Evolutionary conservation across 2,113 vertebrate species (phyloP), one percentile per base, ranked within the genome.

Genomic region (Eurypyga helias): DNA sequence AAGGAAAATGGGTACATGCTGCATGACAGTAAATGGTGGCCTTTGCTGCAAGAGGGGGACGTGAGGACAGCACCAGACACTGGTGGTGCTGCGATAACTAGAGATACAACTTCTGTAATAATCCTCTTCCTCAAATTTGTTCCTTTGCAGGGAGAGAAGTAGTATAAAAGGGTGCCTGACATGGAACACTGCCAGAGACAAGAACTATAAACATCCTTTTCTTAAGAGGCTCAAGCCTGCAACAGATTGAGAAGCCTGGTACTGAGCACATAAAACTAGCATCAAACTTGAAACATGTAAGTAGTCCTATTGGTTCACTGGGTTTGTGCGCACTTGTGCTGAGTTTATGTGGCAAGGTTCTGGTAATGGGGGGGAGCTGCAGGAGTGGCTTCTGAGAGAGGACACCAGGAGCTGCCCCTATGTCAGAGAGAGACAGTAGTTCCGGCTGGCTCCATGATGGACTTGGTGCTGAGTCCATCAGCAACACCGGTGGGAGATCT

Each of bases 401-500:
- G 33, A 67, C 18, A 43, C 15, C n/a, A 54, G 41, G 33, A 82
- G 33, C 12, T 65, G 13, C 36, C 17, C 10, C 24, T 13, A 4
- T 8, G 11, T 45, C 58, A 48, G 36, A 61, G 34, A 62, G 19
- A 31, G 7, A 54, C 26, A 54, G 21, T 38, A 61, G 64, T 13
- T 64, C 11, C 58, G 54, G 31, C 11, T 49, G 45, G 13, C 38
- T 89, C 49, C 18, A 43, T 36, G 33, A 52, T 7, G 17, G 41
- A 71, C 33, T 61, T 73, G 45, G 51, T 26, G 18, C 34, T 11
- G 10, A 86, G n/a, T 28, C 11, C 38, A 33, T 0, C 38, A 29
- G 18, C 0, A 0, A 48, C 4, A 5, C 11, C n/a, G 36, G 33
- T 60, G 17, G 21, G 17, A 84, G 17, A 29, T 43, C 41, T 28